Conservation (phyloP, 2,113 vertebrate species). For the Apteryx owenii region DNA sequence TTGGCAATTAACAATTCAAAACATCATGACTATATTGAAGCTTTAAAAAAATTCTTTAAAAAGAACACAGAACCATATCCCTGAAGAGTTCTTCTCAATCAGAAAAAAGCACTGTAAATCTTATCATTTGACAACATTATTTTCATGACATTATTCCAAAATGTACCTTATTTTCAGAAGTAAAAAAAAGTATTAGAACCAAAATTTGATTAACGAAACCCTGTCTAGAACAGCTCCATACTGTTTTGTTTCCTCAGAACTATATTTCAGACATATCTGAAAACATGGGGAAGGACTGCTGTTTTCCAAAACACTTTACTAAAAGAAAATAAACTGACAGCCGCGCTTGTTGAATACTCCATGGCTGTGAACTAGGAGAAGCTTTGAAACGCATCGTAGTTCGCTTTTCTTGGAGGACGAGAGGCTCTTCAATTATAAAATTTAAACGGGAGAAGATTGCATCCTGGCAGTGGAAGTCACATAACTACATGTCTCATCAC, state of each 20-base stretch:
- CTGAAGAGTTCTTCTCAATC: slow-evolving; percentile 56
- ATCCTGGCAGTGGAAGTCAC: neutral
- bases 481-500: neutral
- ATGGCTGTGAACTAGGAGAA: slow-evolving; percentile 11
- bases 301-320: slow-evolving; percentile 54
- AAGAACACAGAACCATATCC: slow-evolving; percentile 22
- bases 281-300: slow-evolving; percentile 22
- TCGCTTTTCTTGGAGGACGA: slow-evolving; percentile 53
- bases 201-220: slow-evolving; percentile 67
- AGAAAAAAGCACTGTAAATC: slow-evolving; percentile 67
- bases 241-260: slow-evolving; percentile 44
- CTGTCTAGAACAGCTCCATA: slow-evolving; percentile 10
- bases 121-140: slow-evolving; percentile 49
- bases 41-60: slow-evolving; percentile 39
- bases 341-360: slow-evolving; percentile 15
- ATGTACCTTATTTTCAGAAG: slow-evolving; percentile 57
- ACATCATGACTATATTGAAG: slow-evolving; percentile 43
- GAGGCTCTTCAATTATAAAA: slow-evolving; percentile 61
- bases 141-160: slow-evolving; percentile 56
- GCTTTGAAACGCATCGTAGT: slow-evolving; percentile 21
- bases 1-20: slow-evolving; percentile 72
- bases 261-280: neutral
- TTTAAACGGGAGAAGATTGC: slow-evolving; percentile 42
- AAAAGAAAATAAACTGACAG: slow-evolving; percentile 45
- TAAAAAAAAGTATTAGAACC: neutral